Percentiles rank a stretch among this genome's conserved stretches.
These are phyloP conservation scores for Pogonomyrmex barbatus DNA, from an alignment of 1,140 invertebrate species.

Conservation along the genomic window DNA sequence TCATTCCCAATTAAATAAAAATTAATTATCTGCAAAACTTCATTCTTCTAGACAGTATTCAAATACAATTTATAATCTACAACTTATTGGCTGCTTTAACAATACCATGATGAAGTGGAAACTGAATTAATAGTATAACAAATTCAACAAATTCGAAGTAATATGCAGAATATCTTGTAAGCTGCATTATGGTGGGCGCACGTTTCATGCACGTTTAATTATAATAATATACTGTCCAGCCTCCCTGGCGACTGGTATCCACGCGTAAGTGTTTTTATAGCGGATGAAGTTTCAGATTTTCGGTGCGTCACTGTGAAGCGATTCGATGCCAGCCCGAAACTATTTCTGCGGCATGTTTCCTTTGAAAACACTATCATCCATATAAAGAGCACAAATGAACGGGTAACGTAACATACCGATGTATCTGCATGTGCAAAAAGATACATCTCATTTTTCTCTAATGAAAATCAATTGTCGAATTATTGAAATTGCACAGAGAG, in stretches of 20 bases:
- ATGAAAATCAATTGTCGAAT: not conserved
- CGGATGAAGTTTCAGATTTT: slow-evolving; percentile 37
- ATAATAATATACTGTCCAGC: slow-evolving; percentile 59
- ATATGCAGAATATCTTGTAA: not conserved
- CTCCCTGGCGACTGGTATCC: not conserved
- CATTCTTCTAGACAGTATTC: not conserved
- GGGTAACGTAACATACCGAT: not conserved
- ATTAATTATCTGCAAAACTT: not conserved
- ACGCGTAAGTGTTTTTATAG: slow-evolving; percentile 22
- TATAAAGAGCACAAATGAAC: slow-evolving; percentile 44
- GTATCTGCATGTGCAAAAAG: not conserved
- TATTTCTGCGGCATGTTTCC: slow-evolving; percentile 45
- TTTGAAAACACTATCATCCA: slow-evolving; percentile 41
- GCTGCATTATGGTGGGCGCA: not conserved
- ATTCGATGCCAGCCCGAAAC: slow-evolving; percentile 42
- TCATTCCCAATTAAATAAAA: not conserved
- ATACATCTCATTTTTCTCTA: not conserved
- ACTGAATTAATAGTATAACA: not conserved
- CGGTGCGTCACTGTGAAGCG: slow-evolving; percentile 1
- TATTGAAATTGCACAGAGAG: slow-evolving; percentile 7
- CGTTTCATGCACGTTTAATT: slow-evolving; percentile 34
- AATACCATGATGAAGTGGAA: not conserved
- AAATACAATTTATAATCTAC: not conserved
- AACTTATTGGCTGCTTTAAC: not conserved
- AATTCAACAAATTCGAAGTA: too few relatives aligned